Evolutionary conservation across 2,113 vertebrate genomes (phyloP).

Genomic region (Dendrocopos noguchii): DNA sequence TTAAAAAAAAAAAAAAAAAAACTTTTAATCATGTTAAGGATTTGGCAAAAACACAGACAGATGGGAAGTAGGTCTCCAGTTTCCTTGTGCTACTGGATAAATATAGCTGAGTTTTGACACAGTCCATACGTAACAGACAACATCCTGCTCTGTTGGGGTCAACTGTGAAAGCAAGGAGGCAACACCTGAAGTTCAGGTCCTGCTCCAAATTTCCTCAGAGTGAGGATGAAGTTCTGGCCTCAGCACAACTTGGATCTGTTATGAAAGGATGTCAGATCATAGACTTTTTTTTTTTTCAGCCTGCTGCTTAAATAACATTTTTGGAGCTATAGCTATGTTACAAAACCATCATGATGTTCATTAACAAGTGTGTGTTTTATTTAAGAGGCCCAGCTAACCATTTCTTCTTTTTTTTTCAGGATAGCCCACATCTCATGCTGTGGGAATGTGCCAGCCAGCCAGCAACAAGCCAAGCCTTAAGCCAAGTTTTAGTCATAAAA

Average conservation of each 20-base stretch:
- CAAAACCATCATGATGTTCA: background rate
- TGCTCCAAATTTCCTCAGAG: background rate
- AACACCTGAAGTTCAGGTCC: background rate
- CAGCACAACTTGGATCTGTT: background rate
- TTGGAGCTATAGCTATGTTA: background rate
- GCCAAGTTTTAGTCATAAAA: conserved; percentile 43
- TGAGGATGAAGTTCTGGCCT: background rate
- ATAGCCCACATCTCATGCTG: background rate
- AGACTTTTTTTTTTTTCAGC: background rate
- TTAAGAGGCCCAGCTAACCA: background rate
- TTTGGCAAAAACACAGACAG: conserved; percentile 5
- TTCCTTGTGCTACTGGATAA: background rate
- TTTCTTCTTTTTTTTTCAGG: background rate
- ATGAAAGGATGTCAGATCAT: background rate
- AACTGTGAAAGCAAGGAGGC: background rate
- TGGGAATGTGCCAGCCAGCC: background rate
- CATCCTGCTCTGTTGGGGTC: background rate
- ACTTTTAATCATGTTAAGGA: background rate
- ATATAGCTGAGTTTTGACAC: background rate
- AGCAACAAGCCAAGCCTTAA: conserved; percentile 1
- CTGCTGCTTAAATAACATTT: background rate
- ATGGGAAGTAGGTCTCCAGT: background rate
- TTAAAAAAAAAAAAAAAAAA: background rate
- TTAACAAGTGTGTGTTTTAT: background rate
- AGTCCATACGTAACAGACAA: background rate